A percentile compares a stretch with the other conserved stretches of the same genome.
phyloP scores from a whole-genome alignment of 2,888 invertebrate genomes.

The Rugalucina vietnamica region DNA sequence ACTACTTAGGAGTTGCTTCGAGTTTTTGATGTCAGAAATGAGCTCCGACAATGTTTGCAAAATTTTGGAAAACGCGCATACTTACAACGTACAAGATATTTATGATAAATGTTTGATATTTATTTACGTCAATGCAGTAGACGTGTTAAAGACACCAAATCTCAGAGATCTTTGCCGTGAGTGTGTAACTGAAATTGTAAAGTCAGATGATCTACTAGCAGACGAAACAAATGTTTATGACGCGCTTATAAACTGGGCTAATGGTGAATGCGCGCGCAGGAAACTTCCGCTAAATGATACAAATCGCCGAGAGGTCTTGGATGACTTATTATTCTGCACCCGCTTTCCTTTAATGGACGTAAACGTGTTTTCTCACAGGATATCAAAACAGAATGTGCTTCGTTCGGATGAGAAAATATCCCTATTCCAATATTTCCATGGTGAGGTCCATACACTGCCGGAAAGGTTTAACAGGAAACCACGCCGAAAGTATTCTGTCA shows the following conservation, averaged over 20 bases:
- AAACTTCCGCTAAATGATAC: slow-evolving; percentile 33
- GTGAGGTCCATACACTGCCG: slow-evolving; percentile 33
- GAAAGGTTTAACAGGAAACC: slow-evolving; percentile 17
- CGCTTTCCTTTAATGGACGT: slow-evolving; percentile 51
- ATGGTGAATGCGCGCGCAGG: slow-evolving; percentile 41
- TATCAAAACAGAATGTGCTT: slow-evolving; percentile 45
- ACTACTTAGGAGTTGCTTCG: slow-evolving; percentile 38
- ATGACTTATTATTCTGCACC: slow-evolving; percentile 26
- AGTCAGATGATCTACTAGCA: slow-evolving; percentile 51
- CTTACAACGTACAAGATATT: slow-evolving; percentile 18
- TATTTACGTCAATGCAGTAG: slow-evolving; percentile 50
- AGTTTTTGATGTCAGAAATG: slow-evolving; percentile 46
- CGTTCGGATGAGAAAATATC: slow-evolving; percentile 47
- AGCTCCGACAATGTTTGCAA: slow-evolving; percentile 49
- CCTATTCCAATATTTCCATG: slow-evolving; percentile 52
- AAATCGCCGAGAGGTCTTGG: slow-evolving; percentile 46
- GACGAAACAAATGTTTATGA: slow-evolving; percentile 53
- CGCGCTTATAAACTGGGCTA: slow-evolving; percentile 50
- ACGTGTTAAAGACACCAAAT: slow-evolving; percentile 36
- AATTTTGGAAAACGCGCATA: slow-evolving; percentile 46
- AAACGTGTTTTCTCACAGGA: slow-evolving; percentile 30
- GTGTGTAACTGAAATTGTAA: slow-evolving; percentile 49
- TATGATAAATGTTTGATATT: slow-evolving; percentile 49
- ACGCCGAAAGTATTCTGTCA: slow-evolving; percentile 19
- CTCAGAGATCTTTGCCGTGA: slow-evolving; percentile 42